Evolutionary conservation across 2,797 vertebrate species (phyloP), one percentile per base, ranked within the genome.

Genomic region (Decapterus maruadsi): DNA sequence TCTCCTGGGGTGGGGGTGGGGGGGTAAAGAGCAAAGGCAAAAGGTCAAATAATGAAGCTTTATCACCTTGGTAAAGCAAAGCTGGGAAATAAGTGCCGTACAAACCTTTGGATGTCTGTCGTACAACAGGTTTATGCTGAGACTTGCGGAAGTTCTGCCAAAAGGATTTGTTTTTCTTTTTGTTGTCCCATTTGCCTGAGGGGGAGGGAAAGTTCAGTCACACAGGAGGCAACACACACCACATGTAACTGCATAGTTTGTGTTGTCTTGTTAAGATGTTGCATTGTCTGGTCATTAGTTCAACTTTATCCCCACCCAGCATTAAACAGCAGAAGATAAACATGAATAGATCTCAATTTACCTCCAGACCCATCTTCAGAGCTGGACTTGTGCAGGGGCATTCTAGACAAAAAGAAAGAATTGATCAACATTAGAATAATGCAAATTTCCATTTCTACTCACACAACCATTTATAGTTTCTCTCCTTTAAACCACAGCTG

Each of bases 161-260:
- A 88, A 99, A 99, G 72, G 97, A 98, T 89, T 98, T 99, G 82
- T 98, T 99, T 91, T 99, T 99, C 95, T 99, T 99, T 93, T 98
- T 99, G 92, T 96, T 96, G 89, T 99, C 98, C 95, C 96, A 95
- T 95, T 98, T 99, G 80, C 97, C 98, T 99, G 68, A 42, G 71
- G 9, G 10, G 86, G 12, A 89, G 76, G 67, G 19, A 78, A 78
- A 51, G 57, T 55, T 60, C 4, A 26, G 64, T 80, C 43, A 66
- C 0, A 58, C 1, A 5, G 1, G 8, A 10, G 19, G 7, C 29
- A 50, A 10, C 17, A 73, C 8, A 55, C 16, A 58, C 9, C 20
- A 5, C 4, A 55, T 13, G 51, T 50, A 62, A 59, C n/a, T 20
- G 36, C 12, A 48, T 4, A 45, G 1, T 45, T 16, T 19, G 17